A percentile compares a stretch with the other conserved stretches of the same genome.
phyloP scores from a whole-genome alignment of 2,888 invertebrate genomes.

The Fabriciana adippe region DNA sequence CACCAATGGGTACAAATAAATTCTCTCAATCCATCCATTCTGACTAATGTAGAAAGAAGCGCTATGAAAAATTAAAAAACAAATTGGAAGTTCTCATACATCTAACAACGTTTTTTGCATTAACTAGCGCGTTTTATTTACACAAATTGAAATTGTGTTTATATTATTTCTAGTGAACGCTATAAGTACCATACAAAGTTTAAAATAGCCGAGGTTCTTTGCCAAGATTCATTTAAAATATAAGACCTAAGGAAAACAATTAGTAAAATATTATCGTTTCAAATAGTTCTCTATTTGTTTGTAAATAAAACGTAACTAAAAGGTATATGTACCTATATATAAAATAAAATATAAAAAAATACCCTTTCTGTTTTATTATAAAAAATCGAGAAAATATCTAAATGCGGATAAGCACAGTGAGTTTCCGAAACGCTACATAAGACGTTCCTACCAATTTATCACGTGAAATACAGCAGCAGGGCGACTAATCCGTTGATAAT shows the following conservation, averaged over 20 bases:
- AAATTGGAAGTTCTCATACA: slow-evolving; percentile 11
- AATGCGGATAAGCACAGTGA: too few species aligned
- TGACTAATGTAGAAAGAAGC: slow-evolving; percentile 7
- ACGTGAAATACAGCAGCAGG: too few species aligned
- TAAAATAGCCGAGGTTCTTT: slow-evolving; percentile 3
- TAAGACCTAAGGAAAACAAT: slow-evolving; percentile 8
- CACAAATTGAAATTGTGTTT: slow-evolving; percentile 10
- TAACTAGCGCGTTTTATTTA: slow-evolving; percentile 17
- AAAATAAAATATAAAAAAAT: too few species aligned
- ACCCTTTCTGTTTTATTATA: too few species aligned
- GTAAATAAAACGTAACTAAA: too few species aligned
- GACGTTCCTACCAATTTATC: too few species aligned
- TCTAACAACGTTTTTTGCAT: slow-evolving; percentile 8
- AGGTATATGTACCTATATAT: too few species aligned
- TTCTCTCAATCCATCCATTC: too few species aligned
- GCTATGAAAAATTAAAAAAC: slow-evolving; percentile 12
- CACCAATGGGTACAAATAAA: too few species aligned
- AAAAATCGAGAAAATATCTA: too few species aligned
- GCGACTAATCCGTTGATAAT: too few species aligned
- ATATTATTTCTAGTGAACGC: slow-evolving; percentile 2
- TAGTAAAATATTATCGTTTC: background rate
- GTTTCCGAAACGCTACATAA: too few species aligned
- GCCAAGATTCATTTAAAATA: slow-evolving; percentile 18
- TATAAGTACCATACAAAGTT: slow-evolving; percentile 6
- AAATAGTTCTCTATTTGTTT: background rate